Percentiles rank a stretch among this genome's conserved stretches.
Conservation (phyloP, 2,888 invertebrate genomes). For the Gymnocheta viridis region DNA sequence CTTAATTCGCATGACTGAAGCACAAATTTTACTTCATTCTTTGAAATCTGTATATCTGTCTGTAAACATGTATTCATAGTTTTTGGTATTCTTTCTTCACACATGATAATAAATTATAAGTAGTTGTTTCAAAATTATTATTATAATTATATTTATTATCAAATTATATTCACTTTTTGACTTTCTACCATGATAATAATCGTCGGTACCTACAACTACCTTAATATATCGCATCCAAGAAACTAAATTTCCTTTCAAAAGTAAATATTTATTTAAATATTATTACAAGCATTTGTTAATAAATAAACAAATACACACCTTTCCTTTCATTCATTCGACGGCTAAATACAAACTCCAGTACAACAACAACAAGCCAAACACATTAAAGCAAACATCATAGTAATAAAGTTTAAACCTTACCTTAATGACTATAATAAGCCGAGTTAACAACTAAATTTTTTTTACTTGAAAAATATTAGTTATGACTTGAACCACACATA, state of each 20-base stretch:
- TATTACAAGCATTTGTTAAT: slow-evolving; percentile 58
- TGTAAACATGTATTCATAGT: neutral
- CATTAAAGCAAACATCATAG: slow-evolving; percentile 12
- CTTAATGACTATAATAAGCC: slow-evolving; percentile 68
- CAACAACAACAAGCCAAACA: neutral
- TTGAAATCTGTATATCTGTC: neutral
- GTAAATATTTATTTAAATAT: slow-evolving; percentile 55
- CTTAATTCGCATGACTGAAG: neutral
- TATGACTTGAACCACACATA: slow-evolving; percentile 54
- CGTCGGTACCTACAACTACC: slow-evolving; percentile 13
- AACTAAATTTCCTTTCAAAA: slow-evolving; percentile 38
- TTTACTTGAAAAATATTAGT: slow-evolving; percentile 36
- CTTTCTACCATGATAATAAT: slow-evolving; percentile 35
- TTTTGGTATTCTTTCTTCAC: neutral
- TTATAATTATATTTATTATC: slow-evolving; percentile 5
- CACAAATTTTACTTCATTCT: neutral
- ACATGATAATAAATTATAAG: neutral
- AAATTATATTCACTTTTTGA: slow-evolving; percentile 23
- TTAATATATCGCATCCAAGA: neutral
- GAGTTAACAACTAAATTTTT: slow-evolving; percentile 46
- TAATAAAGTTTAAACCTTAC: slow-evolving; percentile 57
- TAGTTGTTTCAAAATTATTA: neutral
- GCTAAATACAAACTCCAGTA: slow-evolving; percentile 35
- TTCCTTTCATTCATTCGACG: slow-evolving; percentile 53
- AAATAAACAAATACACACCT: slow-evolving; percentile 68